Conservation (phyloP, 2,797 vertebrate genomes). For the Enteromius fasciolatus region DNA sequence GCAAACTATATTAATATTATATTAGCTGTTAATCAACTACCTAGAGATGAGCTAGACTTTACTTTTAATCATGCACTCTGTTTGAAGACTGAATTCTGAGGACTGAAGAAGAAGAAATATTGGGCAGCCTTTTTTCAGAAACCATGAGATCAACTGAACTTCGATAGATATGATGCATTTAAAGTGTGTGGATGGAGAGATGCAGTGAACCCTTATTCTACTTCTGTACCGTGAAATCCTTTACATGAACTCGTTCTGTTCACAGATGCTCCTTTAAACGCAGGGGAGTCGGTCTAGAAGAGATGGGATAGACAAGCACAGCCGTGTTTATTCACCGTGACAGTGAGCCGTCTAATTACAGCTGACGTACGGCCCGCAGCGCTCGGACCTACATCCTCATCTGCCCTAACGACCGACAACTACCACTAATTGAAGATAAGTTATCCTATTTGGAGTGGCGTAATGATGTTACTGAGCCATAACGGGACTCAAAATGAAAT, state of each 20-base stretch:
- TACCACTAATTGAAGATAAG: constrained; percentile 56
- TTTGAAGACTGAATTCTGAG: not conserved
- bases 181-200: not conserved
- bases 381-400: constrained; percentile 28
- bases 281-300: not conserved
- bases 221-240: not conserved
- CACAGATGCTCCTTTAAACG: not conserved
- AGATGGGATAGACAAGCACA: not conserved
- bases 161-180: not conserved
- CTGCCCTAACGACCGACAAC: constrained; percentile 54
- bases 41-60: not conserved
- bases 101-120: not conserved
- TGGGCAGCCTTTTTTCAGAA: not conserved
- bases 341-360: constrained; percentile 46
- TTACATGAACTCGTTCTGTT: not conserved
- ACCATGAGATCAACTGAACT: not conserved
- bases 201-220: not conserved
- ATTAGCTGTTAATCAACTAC: not conserved
- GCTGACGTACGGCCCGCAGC: constrained; percentile 17
- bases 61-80: not conserved
- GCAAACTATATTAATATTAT: not conserved
- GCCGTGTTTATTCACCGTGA: constrained; percentile 31
- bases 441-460: constrained; percentile 46
- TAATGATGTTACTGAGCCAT: constrained; percentile 49
- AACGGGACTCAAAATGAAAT: constrained; percentile 51